phyloP scores from a whole-genome alignment of 2,797 vertebrate genomes.

The Clarias fuscus region DNA sequence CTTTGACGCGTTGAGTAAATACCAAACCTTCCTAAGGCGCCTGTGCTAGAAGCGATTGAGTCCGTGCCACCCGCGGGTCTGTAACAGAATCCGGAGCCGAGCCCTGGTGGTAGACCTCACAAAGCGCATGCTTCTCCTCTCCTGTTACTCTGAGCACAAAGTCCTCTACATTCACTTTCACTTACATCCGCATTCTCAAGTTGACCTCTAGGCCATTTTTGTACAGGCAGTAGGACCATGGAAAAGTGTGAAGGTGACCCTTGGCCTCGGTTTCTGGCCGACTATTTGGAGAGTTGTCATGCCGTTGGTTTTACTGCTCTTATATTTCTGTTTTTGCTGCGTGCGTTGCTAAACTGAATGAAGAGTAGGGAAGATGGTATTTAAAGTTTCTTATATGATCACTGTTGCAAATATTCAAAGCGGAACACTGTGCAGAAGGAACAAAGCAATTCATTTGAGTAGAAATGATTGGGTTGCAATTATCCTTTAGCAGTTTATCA shows the following conservation, averaged over 20 bases:
- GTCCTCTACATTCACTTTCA: neutral
- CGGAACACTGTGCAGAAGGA: neutral
- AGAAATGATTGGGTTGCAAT: neutral
- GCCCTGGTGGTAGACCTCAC: constrained; percentile 35
- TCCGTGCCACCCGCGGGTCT: constrained; percentile 19
- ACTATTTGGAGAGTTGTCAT: neutral
- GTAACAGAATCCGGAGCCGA: constrained; percentile 45
- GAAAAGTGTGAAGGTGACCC: constrained; percentile 39
- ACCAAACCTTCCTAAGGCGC: constrained; percentile 29
- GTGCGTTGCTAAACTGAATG: neutral
- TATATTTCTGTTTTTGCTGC: neutral
- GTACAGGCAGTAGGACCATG: constrained; percentile 25
- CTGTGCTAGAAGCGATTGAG: constrained; percentile 15
- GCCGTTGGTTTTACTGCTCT: neutral
- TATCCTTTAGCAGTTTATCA: neutral
- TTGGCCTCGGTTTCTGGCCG: neutral
- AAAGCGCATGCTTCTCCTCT: constrained; percentile 1
- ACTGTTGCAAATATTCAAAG: neutral
- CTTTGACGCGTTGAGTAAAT: constrained; percentile 23
- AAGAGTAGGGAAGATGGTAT: neutral
- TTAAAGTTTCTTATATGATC: neutral
- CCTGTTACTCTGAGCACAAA: constrained; percentile 26
- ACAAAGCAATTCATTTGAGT: neutral
- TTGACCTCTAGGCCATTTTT: constrained; percentile 25
- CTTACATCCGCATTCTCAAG: neutral